Evolutionary conservation across 2,797 vertebrate species (phyloP).

Genomic region (Parauchenoglanis punctatus): DNA sequence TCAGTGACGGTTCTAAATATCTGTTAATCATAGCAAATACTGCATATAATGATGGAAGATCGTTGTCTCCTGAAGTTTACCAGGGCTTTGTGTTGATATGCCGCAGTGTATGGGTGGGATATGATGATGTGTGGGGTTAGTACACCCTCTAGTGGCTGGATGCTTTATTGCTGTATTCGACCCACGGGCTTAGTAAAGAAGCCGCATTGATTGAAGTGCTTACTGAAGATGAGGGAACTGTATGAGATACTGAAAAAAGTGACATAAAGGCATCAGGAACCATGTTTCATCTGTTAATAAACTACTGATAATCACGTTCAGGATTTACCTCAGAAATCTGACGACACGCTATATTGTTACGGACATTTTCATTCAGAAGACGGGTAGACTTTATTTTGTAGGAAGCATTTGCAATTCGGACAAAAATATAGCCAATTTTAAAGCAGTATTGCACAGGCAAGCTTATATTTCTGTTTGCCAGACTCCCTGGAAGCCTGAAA

Average conservation of each 20-base stretch:
- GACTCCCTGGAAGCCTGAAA: background rate
- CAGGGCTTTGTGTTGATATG: constrained; percentile 3
- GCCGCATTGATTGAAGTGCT: background rate
- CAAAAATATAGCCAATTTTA: background rate
- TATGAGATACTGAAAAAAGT: background rate
- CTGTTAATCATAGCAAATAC: constrained; percentile 5
- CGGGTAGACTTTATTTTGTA: background rate
- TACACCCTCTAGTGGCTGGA: constrained; percentile 29
- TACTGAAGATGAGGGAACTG: background rate
- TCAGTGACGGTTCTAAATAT: background rate
- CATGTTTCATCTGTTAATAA: background rate
- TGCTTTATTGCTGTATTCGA: background rate
- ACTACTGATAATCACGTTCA: too few relatives aligned
- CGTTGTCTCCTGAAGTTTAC: background rate
- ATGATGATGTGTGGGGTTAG: constrained; percentile 19
- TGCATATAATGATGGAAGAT: background rate
- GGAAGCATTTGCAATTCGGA: background rate
- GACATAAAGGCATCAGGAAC: background rate
- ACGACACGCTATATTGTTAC: background rate
- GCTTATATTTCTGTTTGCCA: too few relatives aligned
- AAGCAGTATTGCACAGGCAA: too few relatives aligned
- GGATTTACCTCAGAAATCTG: background rate
- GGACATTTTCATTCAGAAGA: background rate
- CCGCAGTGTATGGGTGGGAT: constrained; percentile 21
- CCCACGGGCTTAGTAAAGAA: background rate